These are phyloP conservation scores for Catharus bicknelli DNA, from an alignment of 2,113 vertebrate genomes.

Conservation along the genomic window DNA sequence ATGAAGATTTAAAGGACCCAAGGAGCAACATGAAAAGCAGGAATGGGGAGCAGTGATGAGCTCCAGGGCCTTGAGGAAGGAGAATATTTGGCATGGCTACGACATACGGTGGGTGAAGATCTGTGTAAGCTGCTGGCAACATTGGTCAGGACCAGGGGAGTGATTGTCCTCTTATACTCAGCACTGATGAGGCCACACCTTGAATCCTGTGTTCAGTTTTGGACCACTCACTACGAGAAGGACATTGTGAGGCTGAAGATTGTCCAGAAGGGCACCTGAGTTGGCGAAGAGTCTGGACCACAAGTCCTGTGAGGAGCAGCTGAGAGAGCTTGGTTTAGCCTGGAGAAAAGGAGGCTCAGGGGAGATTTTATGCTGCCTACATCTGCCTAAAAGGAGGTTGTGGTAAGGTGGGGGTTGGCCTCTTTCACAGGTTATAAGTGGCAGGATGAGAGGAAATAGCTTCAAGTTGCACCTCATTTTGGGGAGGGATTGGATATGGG, in stretches of 20 bases:
- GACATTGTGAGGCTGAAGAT: neutral
- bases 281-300: neutral
- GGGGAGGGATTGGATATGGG: neutral
- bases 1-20: neutral
- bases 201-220: neutral
- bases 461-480: neutral
- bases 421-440: neutral
- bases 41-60: neutral
- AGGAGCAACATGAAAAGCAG: neutral
- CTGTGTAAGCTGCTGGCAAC: neutral
- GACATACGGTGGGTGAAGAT: neutral
- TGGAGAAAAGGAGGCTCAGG: neutral
- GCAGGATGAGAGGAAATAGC: neutral
- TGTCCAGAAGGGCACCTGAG: accelerated
- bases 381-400: neutral
- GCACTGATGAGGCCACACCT: neutral
- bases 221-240: neutral
- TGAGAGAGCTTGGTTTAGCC: neutral
- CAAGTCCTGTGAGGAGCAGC: accelerated
- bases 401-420: accelerated
- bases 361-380: neutral
- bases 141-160: neutral
- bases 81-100: neutral
- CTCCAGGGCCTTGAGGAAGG: neutral
- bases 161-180: accelerated